Base-by-base conservation (phyloP, 2,888 invertebrate genomes). In the Caenorhabditis sp. region DNA sequence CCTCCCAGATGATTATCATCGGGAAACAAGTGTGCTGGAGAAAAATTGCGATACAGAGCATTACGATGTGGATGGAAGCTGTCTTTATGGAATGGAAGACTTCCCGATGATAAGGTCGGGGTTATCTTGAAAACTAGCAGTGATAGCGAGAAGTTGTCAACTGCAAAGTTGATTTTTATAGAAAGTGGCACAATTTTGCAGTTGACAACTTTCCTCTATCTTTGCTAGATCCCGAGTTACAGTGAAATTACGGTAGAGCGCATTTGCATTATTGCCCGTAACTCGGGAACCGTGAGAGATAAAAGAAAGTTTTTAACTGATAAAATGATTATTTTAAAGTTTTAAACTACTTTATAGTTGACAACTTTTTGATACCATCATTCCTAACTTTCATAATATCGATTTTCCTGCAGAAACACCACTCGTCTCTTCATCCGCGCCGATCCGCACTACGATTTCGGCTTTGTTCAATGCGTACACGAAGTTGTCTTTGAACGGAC, bases 381-480 rank as follows among this genome's bases (percentile, higher is more conserved):
- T n/a, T n/a, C n/a, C n/a, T n/a, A n/a, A n/a, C n/a, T n/a, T n/a
- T n/a, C n/a, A n/a, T n/a, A n/a, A n/a, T n/a, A n/a, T n/a, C n/a
- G n/a, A n/a, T n/a, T n/a, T 28, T 18, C n/a, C 74, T 83, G 6
- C 69, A 86, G 86, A 40, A 71, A 79, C 64, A 67, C 74, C 1
- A 71, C 78, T 8, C 72, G 79, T 9, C 72, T 85, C 15, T 87
- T 87, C 74, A 80, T 82, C 22, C 76, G 83, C 9, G 84, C 82
- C 26, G 85, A 86, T 72, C 85, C 85, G 2, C 62, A 79, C 22
- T 87, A 84, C 70, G 87, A 87, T 58, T 77, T 82, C 37, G 87
- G 87, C n/a, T 86, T 86, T 58, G 79, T 86, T 18, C 80, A 87
- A 64, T 87, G 87, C 50, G 82, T 85, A 4, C 87, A 87, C 50